These are phyloP conservation scores for Sturnus vulgaris DNA, from an alignment of 2,113 vertebrate species.

Conservation along the genomic window DNA sequence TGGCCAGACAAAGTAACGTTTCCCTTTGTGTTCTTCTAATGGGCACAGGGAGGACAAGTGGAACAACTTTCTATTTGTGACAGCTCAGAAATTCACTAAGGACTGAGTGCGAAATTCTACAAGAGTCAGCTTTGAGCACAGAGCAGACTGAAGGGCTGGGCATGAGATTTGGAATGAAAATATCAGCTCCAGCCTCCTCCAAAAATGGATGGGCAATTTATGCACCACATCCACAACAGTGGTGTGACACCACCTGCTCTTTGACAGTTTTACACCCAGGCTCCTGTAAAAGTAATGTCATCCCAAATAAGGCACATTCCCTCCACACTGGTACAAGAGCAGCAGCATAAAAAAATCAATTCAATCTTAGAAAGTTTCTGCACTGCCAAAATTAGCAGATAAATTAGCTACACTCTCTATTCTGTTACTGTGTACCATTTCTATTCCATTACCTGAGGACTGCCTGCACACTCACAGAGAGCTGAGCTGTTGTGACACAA, in stretches of 20 bases:
- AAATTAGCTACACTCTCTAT: background rate
- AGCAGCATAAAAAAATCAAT: background rate
- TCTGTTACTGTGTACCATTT: too few species aligned
- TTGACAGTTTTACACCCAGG: background rate
- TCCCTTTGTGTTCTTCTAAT: background rate
- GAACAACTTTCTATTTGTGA: background rate
- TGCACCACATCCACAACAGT: accelerated
- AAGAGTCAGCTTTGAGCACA: background rate
- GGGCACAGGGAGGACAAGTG: accelerated
- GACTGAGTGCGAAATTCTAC: background rate
- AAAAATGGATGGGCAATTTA: accelerated
- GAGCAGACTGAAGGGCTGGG: background rate
- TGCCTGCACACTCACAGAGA: too few species aligned
- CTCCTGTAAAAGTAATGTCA: background rate
- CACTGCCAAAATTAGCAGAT: background rate
- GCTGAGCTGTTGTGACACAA: background rate
- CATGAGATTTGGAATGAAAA: too few species aligned
- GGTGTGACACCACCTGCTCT: background rate
- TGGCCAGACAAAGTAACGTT: background rate
- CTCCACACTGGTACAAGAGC: background rate
- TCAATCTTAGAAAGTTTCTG: background rate
- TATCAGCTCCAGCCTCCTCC: background rate
- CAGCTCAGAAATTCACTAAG: background rate
- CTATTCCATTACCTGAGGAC: too few species aligned
- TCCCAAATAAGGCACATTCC: background rate